Evolutionary conservation across 2,888 invertebrate genomes (phyloP).

Genomic region (Epistrophella euchroma): DNA sequence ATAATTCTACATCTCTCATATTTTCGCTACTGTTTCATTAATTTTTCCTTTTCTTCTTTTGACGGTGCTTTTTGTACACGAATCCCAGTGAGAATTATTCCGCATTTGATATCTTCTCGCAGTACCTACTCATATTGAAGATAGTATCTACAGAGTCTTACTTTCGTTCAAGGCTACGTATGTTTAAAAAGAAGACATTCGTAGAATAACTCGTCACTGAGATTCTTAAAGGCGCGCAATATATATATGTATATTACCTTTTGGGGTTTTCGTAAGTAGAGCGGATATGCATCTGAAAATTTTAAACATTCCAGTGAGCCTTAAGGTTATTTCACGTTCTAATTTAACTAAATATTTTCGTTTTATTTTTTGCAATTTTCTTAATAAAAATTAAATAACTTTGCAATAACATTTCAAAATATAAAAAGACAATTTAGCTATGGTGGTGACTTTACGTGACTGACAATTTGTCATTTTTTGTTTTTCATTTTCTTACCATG

Average conservation of each 20-base stretch:
- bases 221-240: too few species aligned
- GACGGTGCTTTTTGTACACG: background rate
- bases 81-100: slow-evolving; percentile 12
- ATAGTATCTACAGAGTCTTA: background rate
- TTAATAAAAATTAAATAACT: background rate
- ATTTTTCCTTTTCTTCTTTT: background rate
- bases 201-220: too few species aligned
- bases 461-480: too few species aligned
- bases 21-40: background rate
- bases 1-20: background rate
- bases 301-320: slow-evolving; percentile 8
- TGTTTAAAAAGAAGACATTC: too few species aligned
- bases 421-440: too few species aligned
- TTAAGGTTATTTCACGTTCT: background rate
- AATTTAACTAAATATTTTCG: background rate
- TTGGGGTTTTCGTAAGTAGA: too few species aligned
- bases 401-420: background rate
- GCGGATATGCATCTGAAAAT: background rate
- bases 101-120: too few species aligned
- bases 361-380: background rate
- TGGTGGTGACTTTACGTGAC: too few species aligned
- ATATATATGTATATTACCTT: too few species aligned
- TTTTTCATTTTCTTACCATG: too few species aligned
- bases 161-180: background rate
- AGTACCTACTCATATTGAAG: too few species aligned